These are phyloP conservation scores for Parnassius smintheus DNA, from an alignment of 2,888 invertebrate species.

Conservation along the genomic window DNA sequence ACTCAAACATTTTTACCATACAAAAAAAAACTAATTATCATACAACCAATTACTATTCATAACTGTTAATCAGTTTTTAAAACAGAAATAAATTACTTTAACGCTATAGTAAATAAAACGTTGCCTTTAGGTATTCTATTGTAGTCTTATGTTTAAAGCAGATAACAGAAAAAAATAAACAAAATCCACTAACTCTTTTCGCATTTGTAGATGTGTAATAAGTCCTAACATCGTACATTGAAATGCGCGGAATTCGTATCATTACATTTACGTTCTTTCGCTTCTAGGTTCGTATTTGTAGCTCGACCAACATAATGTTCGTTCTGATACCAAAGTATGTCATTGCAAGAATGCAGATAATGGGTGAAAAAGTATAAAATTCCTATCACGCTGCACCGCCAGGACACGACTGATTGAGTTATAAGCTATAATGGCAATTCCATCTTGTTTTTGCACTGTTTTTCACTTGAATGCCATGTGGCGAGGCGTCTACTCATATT, in stretches of 20 bases:
- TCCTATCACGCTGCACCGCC: constrained; percentile 58
- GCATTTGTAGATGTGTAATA: constrained; percentile 22
- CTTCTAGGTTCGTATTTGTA: constrained; percentile 51
- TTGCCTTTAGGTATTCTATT: background rate
- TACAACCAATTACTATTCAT: background rate
- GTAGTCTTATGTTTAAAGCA: background rate
- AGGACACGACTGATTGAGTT: constrained; percentile 71
- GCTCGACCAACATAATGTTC: constrained; percentile 45
- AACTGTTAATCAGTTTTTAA: background rate
- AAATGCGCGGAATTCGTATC: constrained; percentile 57
- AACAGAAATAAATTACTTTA: background rate
- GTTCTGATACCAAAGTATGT: constrained; percentile 53
- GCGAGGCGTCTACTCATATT: constrained; percentile 60
- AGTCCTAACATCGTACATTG: constrained; percentile 27
- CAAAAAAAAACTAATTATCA: background rate
- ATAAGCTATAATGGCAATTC: constrained; percentile 77
- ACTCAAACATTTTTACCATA: no score
- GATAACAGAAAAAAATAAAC: constrained; percentile 16
- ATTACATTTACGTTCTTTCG: constrained; percentile 52
- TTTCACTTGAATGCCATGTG: constrained; percentile 69
- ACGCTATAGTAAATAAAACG: no score
- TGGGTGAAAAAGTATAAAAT: constrained; percentile 75
- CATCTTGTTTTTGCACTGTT: constrained; percentile 74
- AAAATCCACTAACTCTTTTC: constrained; percentile 9
- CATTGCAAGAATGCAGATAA: constrained; percentile 60